A percentile compares a stretch with the other conserved stretches of the same genome.
phyloP scores from a whole-genome alignment of 1,140 invertebrate species.

The Drosophila neocordata region DNA sequence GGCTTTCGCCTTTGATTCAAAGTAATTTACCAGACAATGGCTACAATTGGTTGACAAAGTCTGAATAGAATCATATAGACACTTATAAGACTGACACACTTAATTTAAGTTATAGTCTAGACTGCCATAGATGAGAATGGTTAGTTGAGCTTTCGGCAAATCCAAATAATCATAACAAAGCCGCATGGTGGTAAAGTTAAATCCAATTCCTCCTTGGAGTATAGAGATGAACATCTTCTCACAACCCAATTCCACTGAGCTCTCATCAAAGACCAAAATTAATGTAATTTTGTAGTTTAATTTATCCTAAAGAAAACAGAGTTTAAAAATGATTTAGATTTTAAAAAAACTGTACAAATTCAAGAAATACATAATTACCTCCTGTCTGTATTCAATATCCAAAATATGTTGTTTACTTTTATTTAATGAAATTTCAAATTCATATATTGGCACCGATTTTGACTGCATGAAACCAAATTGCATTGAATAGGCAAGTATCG shows the following conservation, averaged over 20 bases:
- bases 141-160: conserved; percentile 19
- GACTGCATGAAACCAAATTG: conserved; percentile 49
- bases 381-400: conserved; percentile 30
- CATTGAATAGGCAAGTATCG: conserved; percentile 27
- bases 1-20: conserved; percentile 90
- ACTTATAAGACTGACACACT: background rate
- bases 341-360: background rate
- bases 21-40: conserved; percentile 91
- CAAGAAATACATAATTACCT: conserved; percentile 32
- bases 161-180: conserved; percentile 1
- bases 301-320: conserved; percentile 12
- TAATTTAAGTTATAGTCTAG: background rate
- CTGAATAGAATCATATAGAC: conserved; percentile 1
- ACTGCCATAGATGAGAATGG: conserved; percentile 52
- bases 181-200: conserved; percentile 48
- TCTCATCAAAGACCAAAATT: conserved; percentile 59
- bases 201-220: conserved; percentile 46
- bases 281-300: conserved; percentile 39
- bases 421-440: conserved; percentile 26
- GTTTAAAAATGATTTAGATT: background rate
- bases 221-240: conserved; percentile 20
- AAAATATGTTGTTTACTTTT: background rate
- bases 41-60: conserved; percentile 85
- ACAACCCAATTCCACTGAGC: conserved; percentile 4
- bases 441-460: conserved; percentile 50